Percentiles rank a stretch among this genome's conserved stretches.
These are phyloP conservation scores for Steinernema carpocapsae DNA, from an alignment of 2,888 invertebrate genomes.

Conservation along the genomic window DNA sequence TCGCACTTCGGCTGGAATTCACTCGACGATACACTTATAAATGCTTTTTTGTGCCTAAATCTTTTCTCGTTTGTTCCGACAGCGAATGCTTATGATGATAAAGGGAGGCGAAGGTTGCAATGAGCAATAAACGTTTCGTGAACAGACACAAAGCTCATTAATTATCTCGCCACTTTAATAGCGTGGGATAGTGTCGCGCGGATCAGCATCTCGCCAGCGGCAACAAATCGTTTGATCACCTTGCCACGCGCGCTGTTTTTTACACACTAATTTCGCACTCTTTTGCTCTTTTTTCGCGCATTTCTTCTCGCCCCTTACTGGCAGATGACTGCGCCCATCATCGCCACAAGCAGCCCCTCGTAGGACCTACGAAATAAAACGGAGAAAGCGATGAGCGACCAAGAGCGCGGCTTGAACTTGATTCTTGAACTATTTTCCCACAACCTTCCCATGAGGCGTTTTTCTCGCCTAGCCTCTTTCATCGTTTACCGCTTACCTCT, in stretches of 20 bases:
- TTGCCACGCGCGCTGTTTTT: conserved; percentile 19
- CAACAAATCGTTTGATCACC: conserved; percentile 29
- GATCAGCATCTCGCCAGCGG: conserved; percentile 18
- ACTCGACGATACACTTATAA: no score
- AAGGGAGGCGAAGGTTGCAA: no score
- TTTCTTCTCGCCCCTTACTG: conserved; percentile 26
- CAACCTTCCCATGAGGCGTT: neutral
- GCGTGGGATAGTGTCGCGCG: conserved; percentile 31
- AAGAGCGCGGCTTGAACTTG: conserved; percentile 3
- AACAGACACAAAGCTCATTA: conserved; percentile 10
- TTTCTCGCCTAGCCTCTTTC: neutral
- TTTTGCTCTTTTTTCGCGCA: conserved; percentile 10
- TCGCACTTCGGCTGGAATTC: no score
- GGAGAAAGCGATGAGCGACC: neutral
- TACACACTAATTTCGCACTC: neutral
- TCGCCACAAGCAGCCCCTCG: no score
- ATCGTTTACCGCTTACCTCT: conserved; percentile 7
- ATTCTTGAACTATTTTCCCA: conserved; percentile 1
- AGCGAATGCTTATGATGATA: no score
- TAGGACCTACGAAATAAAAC: neutral
- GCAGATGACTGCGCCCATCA: conserved; percentile 5
- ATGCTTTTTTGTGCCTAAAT: no score
- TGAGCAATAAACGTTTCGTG: conserved; percentile 28
- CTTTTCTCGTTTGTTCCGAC: no score
- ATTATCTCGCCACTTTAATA: conserved; percentile 23